A percentile compares a stretch with the other conserved stretches of the same genome.
These are phyloP conservation scores for Cosmopolites sordidus DNA, from an alignment of 2,888 invertebrate species.

Conservation along the genomic window DNA sequence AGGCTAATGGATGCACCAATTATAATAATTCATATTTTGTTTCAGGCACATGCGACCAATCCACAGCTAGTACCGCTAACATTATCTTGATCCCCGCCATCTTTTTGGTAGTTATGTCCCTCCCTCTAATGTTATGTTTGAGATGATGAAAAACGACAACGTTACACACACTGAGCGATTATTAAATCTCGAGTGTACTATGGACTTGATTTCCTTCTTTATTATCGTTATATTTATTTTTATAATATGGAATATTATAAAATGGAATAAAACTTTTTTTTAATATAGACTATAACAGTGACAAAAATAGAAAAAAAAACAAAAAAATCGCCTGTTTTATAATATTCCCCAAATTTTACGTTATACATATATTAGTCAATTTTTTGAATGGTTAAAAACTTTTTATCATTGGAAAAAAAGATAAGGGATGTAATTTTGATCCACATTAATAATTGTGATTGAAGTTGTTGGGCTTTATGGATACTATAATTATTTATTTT, in stretches of 20 bases:
- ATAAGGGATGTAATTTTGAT: constrained; percentile 15
- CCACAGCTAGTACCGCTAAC: constrained; percentile 32
- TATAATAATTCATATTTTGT: too few relatives aligned
- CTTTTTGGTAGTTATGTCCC: constrained; percentile 32
- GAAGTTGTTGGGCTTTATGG: constrained; percentile 25
- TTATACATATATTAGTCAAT: constrained; percentile 22
- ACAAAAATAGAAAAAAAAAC: constrained; percentile 1
- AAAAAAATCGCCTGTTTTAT: neutral
- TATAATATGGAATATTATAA: constrained; percentile 16
- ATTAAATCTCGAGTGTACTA: constrained; percentile 30
- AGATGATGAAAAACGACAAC: constrained; percentile 42
- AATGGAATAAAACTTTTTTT: neutral
- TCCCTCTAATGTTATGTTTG: constrained; percentile 33
- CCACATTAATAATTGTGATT: constrained; percentile 26
- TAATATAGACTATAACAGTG: neutral
- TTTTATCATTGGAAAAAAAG: constrained; percentile 18
- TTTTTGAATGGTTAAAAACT: constrained; percentile 23
- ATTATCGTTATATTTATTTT: constrained; percentile 22
- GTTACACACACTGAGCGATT: constrained; percentile 38
- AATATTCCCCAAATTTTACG: neutral
- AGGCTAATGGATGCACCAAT: too few relatives aligned
- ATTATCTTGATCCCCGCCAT: constrained; percentile 35
- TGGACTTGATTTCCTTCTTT: constrained; percentile 10
- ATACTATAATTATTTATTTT: constrained; percentile 24
- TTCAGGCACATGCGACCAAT: constrained; percentile 40